Conservation (phyloP, 1,140 invertebrate species). For the Parasteatoda tepidariorum region DNA sequence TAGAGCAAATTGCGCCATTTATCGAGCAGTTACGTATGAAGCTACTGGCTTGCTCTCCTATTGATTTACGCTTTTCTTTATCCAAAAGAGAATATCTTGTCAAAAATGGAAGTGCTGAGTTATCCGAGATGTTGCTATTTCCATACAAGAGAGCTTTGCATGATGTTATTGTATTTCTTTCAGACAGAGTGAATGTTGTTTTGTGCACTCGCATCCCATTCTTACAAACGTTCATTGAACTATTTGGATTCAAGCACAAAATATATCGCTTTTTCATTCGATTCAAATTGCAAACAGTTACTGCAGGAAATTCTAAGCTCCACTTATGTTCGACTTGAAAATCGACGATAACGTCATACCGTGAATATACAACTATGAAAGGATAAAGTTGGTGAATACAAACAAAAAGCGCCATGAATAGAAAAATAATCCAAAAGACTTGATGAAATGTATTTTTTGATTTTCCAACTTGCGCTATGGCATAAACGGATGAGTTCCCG, state of each 20-base stretch:
- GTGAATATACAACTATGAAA: conserved; percentile 5
- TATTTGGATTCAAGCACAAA: background rate
- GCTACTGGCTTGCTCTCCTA: background rate
- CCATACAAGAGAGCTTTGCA: background rate
- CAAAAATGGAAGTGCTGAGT: background rate
- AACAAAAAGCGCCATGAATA: background rate
- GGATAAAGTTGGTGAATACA: background rate
- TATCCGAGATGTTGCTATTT: background rate
- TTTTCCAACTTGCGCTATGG: conserved; percentile 16
- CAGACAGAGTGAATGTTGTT: background rate
- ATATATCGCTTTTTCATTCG: background rate
- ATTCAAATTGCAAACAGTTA: conserved; percentile 33
- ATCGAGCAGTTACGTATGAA: conserved; percentile 1
- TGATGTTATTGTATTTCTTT: background rate
- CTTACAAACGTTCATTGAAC: background rate
- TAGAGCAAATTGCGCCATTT: background rate
- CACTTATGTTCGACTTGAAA: background rate
- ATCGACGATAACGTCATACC: conserved; percentile 7
- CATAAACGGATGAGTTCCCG: no score
- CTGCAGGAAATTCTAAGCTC: conserved; percentile 14
- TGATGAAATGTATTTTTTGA: background rate
- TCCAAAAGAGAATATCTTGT: background rate
- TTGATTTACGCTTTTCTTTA: background rate
- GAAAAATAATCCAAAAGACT: conserved; percentile 8
- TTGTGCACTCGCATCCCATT: background rate